phyloP scores from a whole-genome alignment of 2,888 invertebrate species.

The Sphaerophoria taeniata region DNA sequence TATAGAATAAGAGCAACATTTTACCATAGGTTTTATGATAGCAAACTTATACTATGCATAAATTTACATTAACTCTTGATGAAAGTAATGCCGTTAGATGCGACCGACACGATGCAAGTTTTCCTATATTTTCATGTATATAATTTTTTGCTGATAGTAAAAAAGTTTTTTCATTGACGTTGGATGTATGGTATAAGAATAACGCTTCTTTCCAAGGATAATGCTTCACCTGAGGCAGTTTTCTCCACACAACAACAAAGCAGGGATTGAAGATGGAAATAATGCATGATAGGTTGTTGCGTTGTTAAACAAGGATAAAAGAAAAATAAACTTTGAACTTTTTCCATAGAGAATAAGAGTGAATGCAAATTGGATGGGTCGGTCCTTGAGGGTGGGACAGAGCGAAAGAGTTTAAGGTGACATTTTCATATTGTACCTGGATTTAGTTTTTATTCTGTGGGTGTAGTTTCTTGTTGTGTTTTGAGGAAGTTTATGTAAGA shows the following conservation, averaged over 20 bases:
- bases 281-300: slow-evolving; percentile 53
- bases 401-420: slow-evolving; percentile 16
- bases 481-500: neutral
- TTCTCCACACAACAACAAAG: slow-evolving; percentile 21
- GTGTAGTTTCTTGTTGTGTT: neutral
- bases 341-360: slow-evolving; percentile 37
- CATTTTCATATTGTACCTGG: slow-evolving; percentile 25
- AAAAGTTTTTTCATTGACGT: slow-evolving; percentile 18
- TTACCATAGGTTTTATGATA: slow-evolving; percentile 55
- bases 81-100: slow-evolving; percentile 8
- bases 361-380: slow-evolving; percentile 47
- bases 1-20: slow-evolving; percentile 45
- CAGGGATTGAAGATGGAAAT: slow-evolving; percentile 28
- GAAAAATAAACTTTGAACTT: slow-evolving; percentile 51
- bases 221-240: slow-evolving; percentile 63
- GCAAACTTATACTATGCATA: slow-evolving; percentile 70
- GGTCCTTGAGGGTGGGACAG: slow-evolving; percentile 21
- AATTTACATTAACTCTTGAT: slow-evolving; percentile 64
- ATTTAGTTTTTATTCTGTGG: neutral
- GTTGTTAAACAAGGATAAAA: slow-evolving; percentile 31
- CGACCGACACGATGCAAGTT: slow-evolving; percentile 27
- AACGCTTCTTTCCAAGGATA: slow-evolving; percentile 49
- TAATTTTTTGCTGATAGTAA: slow-evolving; percentile 15
- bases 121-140: slow-evolving; percentile 2
- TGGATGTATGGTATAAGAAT: slow-evolving; percentile 5